phyloP scores from a whole-genome alignment of 1,140 invertebrate genomes.

The Chionoecetes opilio region DNA sequence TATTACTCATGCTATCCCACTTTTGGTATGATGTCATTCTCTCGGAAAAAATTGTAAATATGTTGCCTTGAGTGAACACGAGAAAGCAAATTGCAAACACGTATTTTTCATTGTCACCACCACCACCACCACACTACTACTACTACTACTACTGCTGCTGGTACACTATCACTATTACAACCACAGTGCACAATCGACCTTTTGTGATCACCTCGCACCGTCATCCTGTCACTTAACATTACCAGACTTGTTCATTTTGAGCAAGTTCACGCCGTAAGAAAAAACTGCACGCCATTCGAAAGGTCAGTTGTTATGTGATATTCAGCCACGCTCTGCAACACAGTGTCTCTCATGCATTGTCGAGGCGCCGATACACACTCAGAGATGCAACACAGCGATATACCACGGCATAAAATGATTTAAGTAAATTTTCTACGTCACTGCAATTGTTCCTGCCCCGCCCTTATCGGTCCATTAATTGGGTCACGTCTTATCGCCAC shows the following conservation, averaged over 20 bases:
- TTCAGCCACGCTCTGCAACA: background rate
- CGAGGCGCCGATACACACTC: background rate
- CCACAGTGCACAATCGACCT: background rate
- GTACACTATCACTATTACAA: background rate
- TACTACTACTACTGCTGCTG: background rate
- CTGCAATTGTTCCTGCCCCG: background rate
- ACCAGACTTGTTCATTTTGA: background rate
- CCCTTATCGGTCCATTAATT: background rate
- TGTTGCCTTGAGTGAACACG: too few species aligned
- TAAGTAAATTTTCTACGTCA: too few species aligned
- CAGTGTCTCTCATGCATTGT: background rate
- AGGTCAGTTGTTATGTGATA: slow-evolving; percentile 11
- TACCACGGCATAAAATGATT: background rate
- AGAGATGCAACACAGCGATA: background rate
- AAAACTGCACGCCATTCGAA: background rate
- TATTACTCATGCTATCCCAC: too few species aligned
- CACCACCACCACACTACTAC: too few species aligned
- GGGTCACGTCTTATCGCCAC: background rate
- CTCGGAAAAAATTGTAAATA: too few species aligned
- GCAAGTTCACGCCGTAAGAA: background rate
- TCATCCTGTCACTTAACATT: background rate
- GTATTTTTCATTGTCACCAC: too few species aligned
- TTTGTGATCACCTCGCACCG: background rate
- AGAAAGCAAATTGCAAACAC: too few species aligned
- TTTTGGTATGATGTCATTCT: too few species aligned